Evolutionary conservation across 1,140 invertebrate genomes (phyloP).

Genomic region (Macrosteles quadrilineatus): DNA sequence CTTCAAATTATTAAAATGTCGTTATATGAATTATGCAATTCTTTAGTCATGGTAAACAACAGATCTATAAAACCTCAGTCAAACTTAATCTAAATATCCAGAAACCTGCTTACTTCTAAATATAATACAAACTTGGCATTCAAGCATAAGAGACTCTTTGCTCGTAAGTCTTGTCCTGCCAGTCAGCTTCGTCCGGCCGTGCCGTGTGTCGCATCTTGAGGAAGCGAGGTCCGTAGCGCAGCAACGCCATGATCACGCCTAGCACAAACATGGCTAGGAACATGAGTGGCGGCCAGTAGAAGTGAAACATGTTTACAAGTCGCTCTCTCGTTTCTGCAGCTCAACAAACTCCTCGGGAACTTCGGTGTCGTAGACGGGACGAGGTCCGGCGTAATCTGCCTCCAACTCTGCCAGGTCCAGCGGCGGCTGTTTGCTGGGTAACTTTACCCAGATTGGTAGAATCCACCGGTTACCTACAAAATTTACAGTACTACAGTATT

Average conservation of each 20-base stretch:
- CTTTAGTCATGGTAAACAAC: no score
- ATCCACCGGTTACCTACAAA: slow-evolving; percentile 79
- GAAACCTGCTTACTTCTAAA: no score
- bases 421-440: slow-evolving; percentile 79
- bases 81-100: no score
- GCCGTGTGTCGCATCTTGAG: slow-evolving; percentile 68
- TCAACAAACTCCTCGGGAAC: slow-evolving; percentile 60
- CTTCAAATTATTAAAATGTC: no score
- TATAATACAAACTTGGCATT: no score
- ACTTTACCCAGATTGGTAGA: slow-evolving; percentile 77
- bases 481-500: no score
- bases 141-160: slow-evolving; percentile 58
- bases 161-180: slow-evolving; percentile 61
- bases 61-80: no score
- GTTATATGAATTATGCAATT: no score
- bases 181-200: slow-evolving; percentile 59
- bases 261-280: slow-evolving; percentile 68
- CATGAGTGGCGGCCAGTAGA: slow-evolving; percentile 72
- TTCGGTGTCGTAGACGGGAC: slow-evolving; percentile 45
- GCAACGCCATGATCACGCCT: slow-evolving; percentile 70
- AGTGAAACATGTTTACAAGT: slow-evolving; percentile 74
- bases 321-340: slow-evolving; percentile 77
- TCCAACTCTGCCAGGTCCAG: slow-evolving; percentile 73
- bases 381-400: slow-evolving; percentile 41
- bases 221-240: slow-evolving; percentile 68